Evolutionary conservation across 1,140 invertebrate species (phyloP), one percentile per base, ranked within the genome.

Genomic region (Anastrepha obliqua): DNA sequence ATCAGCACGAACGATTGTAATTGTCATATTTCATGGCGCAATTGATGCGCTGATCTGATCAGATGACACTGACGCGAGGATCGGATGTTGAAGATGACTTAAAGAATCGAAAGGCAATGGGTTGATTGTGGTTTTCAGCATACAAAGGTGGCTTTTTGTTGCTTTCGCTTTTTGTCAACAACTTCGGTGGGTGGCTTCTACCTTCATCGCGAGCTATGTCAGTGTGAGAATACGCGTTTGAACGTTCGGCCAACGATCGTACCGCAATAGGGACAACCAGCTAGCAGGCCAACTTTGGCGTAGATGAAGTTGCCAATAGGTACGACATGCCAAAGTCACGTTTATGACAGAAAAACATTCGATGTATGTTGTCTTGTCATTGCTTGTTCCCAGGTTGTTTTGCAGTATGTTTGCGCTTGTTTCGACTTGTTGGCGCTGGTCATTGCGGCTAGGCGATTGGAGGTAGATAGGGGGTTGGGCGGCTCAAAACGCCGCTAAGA

Each of bases 271-370:
- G 8, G 11, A 4, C 60, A 62, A 13, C 11, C 60, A n/a, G 60
- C 60, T 1, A 17, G 11, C 51, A 5, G 9, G 51, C 51, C 51
- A 9, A 55, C 51, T 55, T 55, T 55, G 51, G 11, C 74, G 74
- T 47, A 81, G 74, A 81, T 81, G 74, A 81, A 81, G 74, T 81
- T 81, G 74, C 74, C 74, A 81, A 13, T 55, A 20, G 74, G 44
- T 58, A 51, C 74, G 74, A 81, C 74, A 81, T 74, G 74, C 47
- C 74, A 15, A 78, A 78, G 70, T 78, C 47, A 78, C 70, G 15
- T 78, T 78, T 78, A 78, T 78, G 70, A 78, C 70, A 81, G 74
- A 81, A 20, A 81, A 81, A 81, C 74, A 81, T 81, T 81, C 17
- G 55, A 81, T 81, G 74, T 58, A 81, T 81, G 74, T 81, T 81